phyloP scores from a whole-genome alignment of 2,888 invertebrate genomes.

The Teleogryllus oceanicus region DNA sequence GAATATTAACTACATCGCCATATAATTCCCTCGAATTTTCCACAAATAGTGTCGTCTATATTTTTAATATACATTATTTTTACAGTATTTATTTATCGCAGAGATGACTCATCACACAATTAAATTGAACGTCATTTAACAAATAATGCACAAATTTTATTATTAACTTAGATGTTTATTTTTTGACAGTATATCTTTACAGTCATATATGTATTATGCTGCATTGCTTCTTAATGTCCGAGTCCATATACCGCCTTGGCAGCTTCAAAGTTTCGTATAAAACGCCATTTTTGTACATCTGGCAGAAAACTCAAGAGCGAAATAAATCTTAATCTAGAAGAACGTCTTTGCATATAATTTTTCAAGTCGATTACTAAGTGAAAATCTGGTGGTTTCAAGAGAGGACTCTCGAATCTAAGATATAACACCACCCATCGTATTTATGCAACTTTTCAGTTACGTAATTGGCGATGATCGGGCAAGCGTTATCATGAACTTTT shows the following conservation, averaged over 20 bases:
- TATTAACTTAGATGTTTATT: background rate
- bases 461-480: slow-evolving; percentile 23
- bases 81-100: too few relatives aligned
- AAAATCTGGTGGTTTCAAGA: background rate
- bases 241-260: background rate
- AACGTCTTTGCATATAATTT: background rate
- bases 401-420: background rate
- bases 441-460: slow-evolving; percentile 11
- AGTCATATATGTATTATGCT: background rate
- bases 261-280: background rate
- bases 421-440: slow-evolving; percentile 22
- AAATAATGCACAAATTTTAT: background rate
- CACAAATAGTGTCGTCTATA: too few relatives aligned
- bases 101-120: too few relatives aligned
- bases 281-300: background rate
- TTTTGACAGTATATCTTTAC: background rate
- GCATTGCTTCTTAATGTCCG: background rate
- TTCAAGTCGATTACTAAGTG: slow-evolving; percentile 11
- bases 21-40: too few relatives aligned
- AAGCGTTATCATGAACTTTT: background rate
- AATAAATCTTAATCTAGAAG: background rate
- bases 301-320: background rate
- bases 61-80: too few relatives aligned
- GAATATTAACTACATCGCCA: too few relatives aligned
- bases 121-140: background rate